These are phyloP conservation scores for Frankliniella intonsa DNA, from an alignment of 2,888 invertebrate genomes.

Conservation along the genomic window DNA sequence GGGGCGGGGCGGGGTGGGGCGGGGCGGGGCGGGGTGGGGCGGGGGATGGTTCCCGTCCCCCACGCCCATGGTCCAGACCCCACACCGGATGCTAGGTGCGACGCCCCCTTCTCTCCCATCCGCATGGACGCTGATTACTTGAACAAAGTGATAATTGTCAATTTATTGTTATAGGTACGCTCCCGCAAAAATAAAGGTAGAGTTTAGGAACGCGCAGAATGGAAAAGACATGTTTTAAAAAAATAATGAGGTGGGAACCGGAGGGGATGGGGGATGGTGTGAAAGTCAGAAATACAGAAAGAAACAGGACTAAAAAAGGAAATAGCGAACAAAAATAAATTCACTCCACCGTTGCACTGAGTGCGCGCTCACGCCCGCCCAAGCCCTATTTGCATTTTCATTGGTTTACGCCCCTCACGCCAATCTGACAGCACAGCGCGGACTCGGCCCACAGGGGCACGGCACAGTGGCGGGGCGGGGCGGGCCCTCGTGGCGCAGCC, in stretches of 20 bases:
- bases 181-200: no score
- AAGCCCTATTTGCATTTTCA: neutral
- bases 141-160: no score
- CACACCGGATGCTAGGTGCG: neutral
- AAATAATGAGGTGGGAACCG: neutral
- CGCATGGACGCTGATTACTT: no score
- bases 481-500: neutral
- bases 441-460: neutral
- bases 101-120: neutral
- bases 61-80: no score
- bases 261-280: neutral
- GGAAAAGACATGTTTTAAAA: neutral
- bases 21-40: neutral
- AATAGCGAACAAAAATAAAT: no score
- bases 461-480: neutral
- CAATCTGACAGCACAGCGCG: neutral
- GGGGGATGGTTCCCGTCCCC: no score
- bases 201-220: no score
- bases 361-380: neutral
- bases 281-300: neutral
- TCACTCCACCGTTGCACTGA: no score
- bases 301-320: no score
- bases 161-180: no score
- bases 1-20: neutral
- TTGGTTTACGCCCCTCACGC: neutral